Percentiles rank a stretch among this genome's conserved stretches.
These are phyloP conservation scores for Drosophila koepferae DNA, from an alignment of 2,888 invertebrate species.

Conservation along the genomic window DNA sequence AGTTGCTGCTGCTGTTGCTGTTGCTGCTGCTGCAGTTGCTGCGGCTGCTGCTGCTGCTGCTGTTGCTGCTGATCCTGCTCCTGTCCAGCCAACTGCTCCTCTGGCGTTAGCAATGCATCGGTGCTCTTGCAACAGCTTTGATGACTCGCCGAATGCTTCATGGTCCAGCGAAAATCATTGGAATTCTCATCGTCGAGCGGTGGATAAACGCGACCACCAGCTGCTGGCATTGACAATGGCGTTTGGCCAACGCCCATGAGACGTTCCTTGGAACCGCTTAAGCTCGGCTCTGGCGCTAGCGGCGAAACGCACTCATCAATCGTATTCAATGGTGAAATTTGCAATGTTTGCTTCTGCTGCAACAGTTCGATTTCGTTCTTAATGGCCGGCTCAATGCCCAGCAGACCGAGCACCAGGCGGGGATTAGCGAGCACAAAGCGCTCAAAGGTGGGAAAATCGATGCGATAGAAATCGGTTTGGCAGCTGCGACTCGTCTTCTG, in stretches of 20 bases:
- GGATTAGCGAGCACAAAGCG: constrained; percentile 89
- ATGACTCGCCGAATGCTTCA: constrained; percentile 78
- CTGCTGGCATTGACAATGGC: background rate
- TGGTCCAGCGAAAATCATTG: constrained; percentile 72
- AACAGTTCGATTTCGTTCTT: constrained; percentile 83
- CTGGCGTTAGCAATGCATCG: constrained; percentile 74
- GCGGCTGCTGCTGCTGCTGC: constrained; percentile 5
- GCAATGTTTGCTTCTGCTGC: constrained; percentile 83
- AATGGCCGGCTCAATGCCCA: constrained; percentile 89
- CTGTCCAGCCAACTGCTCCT: constrained; percentile 38
- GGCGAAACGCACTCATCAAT: constrained; percentile 84
- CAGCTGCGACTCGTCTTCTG: constrained; percentile 67
- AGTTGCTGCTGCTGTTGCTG: constrained; percentile 27
- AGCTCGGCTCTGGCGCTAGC: constrained; percentile 50
- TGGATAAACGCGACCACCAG: constrained; percentile 58
- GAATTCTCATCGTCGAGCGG: constrained; percentile 77
- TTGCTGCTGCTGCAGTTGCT: constrained; percentile 17
- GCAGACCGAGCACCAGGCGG: constrained; percentile 89
- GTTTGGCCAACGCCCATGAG: constrained; percentile 29
- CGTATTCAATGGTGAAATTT: constrained; percentile 82
- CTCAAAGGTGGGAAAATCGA: constrained; percentile 84
- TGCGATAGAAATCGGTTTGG: constrained; percentile 84
- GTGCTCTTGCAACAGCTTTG: constrained; percentile 82
- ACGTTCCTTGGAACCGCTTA: constrained; percentile 62
- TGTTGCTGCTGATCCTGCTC: constrained; percentile 27